Conservation (phyloP, 1,140 invertebrate species). For the Drosophila yakuba region DNA sequence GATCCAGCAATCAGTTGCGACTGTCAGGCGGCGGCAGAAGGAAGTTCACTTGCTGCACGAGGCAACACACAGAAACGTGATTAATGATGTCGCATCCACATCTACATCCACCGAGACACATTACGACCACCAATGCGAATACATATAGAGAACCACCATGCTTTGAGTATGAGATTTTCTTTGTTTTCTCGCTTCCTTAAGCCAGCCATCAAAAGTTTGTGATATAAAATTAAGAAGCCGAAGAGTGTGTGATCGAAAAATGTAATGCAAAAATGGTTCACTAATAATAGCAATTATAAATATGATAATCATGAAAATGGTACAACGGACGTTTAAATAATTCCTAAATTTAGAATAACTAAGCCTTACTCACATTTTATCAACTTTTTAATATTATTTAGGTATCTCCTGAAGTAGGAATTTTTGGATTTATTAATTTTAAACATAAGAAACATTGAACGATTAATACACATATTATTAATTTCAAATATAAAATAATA, state of each 20-base stretch:
- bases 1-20: constrained; percentile 84
- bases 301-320: constrained; percentile 19
- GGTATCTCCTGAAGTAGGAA: too few relatives aligned
- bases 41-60: constrained; percentile 84
- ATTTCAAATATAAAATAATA: too few relatives aligned
- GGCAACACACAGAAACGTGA: constrained; percentile 76
- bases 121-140: constrained; percentile 67
- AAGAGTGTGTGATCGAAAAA: constrained; percentile 31
- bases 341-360: neutral
- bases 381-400: neutral
- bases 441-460: neutral
- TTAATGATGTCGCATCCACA: constrained; percentile 74
- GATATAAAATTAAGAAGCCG: constrained; percentile 58
- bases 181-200: constrained; percentile 65
- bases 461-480: too few relatives aligned
- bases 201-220: constrained; percentile 72
- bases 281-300: constrained; percentile 40
- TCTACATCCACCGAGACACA: constrained; percentile 59
- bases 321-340: neutral
- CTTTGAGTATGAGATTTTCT: constrained; percentile 51
- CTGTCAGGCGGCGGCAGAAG: constrained; percentile 82
- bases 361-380: too few relatives aligned
- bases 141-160: constrained; percentile 24
- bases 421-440: neutral
- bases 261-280: constrained; percentile 38